These are phyloP conservation scores for Chymomyza caudatula DNA, from an alignment of 2,888 invertebrate genomes.

Conservation along the genomic window DNA sequence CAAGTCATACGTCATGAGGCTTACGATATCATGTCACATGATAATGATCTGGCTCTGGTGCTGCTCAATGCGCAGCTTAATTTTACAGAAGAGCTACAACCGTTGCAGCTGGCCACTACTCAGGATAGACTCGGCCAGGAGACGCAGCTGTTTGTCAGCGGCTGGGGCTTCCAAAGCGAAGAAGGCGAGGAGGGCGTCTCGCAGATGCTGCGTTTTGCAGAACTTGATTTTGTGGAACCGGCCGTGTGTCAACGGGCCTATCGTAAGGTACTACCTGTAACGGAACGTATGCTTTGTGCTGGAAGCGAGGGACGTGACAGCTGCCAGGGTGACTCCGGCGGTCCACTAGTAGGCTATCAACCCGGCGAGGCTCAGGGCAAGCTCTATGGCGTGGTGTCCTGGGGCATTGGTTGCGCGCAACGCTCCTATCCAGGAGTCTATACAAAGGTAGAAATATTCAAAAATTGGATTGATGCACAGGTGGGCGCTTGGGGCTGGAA, in stretches of 20 bases:
- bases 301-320: constrained; percentile 66
- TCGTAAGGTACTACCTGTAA: constrained; percentile 58
- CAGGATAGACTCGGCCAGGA: constrained; percentile 33
- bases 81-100: constrained; percentile 49
- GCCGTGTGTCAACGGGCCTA: constrained; percentile 52
- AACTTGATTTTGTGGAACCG: constrained; percentile 50
- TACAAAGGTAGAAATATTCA: constrained; percentile 54
- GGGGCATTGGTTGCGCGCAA: constrained; percentile 72
- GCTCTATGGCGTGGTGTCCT: constrained; percentile 71
- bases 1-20: constrained; percentile 58
- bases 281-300: constrained; percentile 70
- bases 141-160: constrained; percentile 59
- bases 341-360: constrained; percentile 63
- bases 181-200: constrained; percentile 46
- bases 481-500: constrained; percentile 62
- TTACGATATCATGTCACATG: constrained; percentile 55
- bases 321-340: constrained; percentile 74
- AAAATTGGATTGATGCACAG: constrained; percentile 67
- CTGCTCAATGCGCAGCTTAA: constrained; percentile 55
- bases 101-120: constrained; percentile 51
- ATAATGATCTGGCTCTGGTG: constrained; percentile 69
- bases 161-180: constrained; percentile 69
- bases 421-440: constrained; percentile 71
- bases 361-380: constrained; percentile 28
- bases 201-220: constrained; percentile 56